These are phyloP conservation scores for Neodiprion virginianus DNA, from an alignment of 1,140 invertebrate species.

Conservation along the genomic window DNA sequence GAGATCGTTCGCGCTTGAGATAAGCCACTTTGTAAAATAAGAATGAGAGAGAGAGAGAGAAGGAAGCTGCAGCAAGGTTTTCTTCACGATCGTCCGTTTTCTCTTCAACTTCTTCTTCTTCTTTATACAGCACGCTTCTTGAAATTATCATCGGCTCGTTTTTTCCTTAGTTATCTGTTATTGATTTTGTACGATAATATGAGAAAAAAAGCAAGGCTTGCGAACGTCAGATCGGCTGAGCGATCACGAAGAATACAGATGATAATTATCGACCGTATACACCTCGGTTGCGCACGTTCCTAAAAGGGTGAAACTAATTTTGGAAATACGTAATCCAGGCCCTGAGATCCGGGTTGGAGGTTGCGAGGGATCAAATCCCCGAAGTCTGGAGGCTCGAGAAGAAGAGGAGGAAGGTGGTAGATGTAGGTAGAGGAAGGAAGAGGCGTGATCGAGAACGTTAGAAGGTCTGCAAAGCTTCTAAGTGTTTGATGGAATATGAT, in stretches of 20 bases:
- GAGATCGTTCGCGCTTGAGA: neutral
- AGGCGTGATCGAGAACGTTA: conserved; percentile 31
- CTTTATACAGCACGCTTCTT: no score
- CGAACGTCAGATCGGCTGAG: no score
- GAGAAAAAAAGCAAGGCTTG: no score
- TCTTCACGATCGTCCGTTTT: no score
- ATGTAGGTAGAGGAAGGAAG: conserved; percentile 25
- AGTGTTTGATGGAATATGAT: conserved; percentile 52
- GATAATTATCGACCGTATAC: no score
- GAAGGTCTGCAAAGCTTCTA: conserved; percentile 29
- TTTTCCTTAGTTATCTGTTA: no score
- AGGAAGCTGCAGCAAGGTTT: neutral
- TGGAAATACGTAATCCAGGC: conserved; percentile 9
- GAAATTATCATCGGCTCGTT: no score
- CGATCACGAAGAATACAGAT: no score
- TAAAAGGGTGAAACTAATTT: conserved; percentile 14
- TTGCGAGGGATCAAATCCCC: neutral
- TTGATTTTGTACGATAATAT: no score
- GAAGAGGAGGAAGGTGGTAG: conserved; percentile 23
- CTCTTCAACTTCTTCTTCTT: no score
- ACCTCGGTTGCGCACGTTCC: no score
- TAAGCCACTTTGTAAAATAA: neutral
- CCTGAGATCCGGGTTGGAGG: neutral
- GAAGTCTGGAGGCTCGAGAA: neutral
- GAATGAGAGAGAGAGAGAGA: neutral